Conservation (phyloP, 2,113 vertebrate species). For the Trichomycterus rosablanca region DNA sequence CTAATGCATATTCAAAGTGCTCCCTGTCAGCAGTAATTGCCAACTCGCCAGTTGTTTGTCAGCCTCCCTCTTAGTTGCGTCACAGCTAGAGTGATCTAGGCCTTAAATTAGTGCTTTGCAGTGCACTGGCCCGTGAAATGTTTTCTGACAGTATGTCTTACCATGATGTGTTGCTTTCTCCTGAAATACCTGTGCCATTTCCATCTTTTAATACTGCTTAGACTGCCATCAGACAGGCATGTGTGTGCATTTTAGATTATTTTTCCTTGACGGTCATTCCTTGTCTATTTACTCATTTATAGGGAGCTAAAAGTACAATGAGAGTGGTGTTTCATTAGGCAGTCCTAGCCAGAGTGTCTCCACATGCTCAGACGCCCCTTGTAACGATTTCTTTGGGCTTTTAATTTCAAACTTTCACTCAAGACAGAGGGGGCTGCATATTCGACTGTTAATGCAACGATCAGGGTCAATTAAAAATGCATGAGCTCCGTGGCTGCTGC, state of each 20-base stretch:
- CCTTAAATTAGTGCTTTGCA: conserved; percentile 48
- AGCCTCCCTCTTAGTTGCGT: conserved; percentile 47
- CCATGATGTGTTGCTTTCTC: conserved; percentile 52
- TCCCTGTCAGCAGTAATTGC: conserved; percentile 51
- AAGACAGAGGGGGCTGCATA: conserved; percentile 59
- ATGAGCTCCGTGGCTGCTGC: conserved; percentile 68
- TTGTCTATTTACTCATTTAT: background rate
- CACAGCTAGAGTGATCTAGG: conserved; percentile 44
- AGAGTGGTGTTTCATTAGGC: background rate
- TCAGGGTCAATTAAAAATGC: conserved; percentile 87
- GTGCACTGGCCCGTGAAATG: conserved; percentile 51
- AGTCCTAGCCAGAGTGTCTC: conserved; percentile 45
- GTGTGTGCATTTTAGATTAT: background rate
- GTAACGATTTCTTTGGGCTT: conserved; percentile 68
- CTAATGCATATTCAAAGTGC: conserved; percentile 53
- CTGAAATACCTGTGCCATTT: conserved; percentile 47
- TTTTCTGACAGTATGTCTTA: conserved; percentile 50
- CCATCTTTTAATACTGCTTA: conserved; percentile 57
- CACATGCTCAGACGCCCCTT: conserved; percentile 51
- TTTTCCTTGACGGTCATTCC: conserved; percentile 1
- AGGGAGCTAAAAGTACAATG: background rate
- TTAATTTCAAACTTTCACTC: conserved; percentile 69
- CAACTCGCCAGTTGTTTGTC: conserved; percentile 53
- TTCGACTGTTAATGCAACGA: conserved; percentile 78
- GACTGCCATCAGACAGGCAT: conserved; percentile 53